phyloP scores from a whole-genome alignment of 1,140 invertebrate species.

The Polypedilum vanderplanki region DNA sequence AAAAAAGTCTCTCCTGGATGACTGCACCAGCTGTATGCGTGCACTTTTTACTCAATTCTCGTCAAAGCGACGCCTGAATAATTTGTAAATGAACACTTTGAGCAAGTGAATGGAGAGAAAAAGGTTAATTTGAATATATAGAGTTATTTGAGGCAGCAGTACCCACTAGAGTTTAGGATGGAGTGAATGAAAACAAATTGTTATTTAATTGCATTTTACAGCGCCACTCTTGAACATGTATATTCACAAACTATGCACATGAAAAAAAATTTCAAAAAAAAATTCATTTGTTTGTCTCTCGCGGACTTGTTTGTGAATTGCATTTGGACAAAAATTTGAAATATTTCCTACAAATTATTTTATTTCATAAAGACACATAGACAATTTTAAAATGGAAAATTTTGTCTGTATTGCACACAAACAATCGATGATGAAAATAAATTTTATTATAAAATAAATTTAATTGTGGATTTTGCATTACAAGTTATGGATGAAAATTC shows the following conservation, averaged over 20 bases:
- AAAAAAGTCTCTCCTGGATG: too few species aligned
- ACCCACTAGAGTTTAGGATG: neutral
- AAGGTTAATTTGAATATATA: conserved; percentile 3
- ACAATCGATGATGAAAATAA: too few species aligned
- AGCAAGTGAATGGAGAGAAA: neutral
- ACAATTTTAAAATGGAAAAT: too few species aligned
- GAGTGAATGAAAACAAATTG: neutral
- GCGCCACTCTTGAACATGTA: neutral
- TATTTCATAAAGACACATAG: neutral
- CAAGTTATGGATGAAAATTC: too few species aligned
- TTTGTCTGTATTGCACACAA: too few species aligned
- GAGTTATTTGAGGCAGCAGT: conserved; percentile 3
- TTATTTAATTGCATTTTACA: conserved; percentile 14
- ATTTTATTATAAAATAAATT: too few species aligned
- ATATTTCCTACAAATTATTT: conserved; percentile 2
- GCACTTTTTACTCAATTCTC: neutral
- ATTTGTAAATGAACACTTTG: conserved; percentile 19
- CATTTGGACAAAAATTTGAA: neutral
- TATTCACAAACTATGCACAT: too few species aligned
- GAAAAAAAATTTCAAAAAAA: too few species aligned
- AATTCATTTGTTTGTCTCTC: neutral
- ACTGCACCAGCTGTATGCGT: neutral
- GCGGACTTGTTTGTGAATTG: neutral
- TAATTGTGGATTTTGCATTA: too few species aligned
- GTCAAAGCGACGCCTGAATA: conserved; percentile 16